These are phyloP conservation scores for Pseudocheirus occidentalis DNA, from an alignment of 2,797 vertebrate species.

Conservation along the genomic window DNA sequence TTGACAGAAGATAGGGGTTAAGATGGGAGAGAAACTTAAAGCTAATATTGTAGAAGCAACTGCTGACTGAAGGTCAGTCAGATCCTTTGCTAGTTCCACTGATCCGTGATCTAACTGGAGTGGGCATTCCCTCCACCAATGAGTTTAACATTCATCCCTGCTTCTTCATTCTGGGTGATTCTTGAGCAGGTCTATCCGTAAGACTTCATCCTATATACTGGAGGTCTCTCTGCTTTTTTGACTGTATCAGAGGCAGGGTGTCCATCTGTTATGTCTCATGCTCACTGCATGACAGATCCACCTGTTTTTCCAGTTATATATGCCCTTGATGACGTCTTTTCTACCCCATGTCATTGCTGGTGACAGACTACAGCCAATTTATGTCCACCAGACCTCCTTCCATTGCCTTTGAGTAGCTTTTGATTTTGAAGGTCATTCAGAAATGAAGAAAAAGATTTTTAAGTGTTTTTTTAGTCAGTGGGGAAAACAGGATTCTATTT, in stretches of 20 bases:
- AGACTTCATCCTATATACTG: not conserved
- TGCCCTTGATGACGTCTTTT: not conserved
- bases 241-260: not conserved
- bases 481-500: not conserved
- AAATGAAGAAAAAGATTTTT: not conserved
- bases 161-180: not conserved
- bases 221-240: not conserved
- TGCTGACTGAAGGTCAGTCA: not conserved
- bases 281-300: not conserved
- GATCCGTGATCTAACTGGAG: not conserved
- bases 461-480: not conserved
- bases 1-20: too few relatives aligned
- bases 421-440: not conserved
- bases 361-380: not conserved
- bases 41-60: not conserved
- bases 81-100: not conserved
- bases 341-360: not conserved
- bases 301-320: not conserved
- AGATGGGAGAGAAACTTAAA: not conserved
- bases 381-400: not conserved
- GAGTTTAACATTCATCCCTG: not conserved
- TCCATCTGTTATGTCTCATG: not conserved
- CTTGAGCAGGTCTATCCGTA: not conserved
- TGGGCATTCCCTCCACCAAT: slow-evolving; percentile 6
- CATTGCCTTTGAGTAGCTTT: not conserved